Evolutionary conservation across 92 coral and sea anemone genomes (phyloP), one percentile per base, ranked within the genome.

Genomic region (Blastomussa wellsi): DNA sequence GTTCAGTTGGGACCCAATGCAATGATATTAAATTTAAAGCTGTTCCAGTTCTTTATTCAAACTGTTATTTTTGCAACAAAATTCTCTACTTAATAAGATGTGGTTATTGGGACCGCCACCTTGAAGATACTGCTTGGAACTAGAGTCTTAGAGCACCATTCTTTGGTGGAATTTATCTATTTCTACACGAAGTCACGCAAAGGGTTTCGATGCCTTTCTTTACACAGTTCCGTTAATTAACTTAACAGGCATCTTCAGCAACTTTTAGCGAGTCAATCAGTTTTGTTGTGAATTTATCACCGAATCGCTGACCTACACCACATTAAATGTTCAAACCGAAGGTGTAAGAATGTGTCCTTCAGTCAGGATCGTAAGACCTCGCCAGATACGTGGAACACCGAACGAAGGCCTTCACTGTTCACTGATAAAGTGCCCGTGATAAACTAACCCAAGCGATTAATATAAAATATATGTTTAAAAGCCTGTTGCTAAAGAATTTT

Each of bases 71-170:
- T 9, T n/a, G 42, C 33, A 19, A 39, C 22, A 8, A 7, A 44
- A 44, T 8, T 44, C 49, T 51, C 41, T 49, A 14, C 17, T 1
- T 48, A 6, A 19, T 29, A 14, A 3, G 37, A 38, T 29, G 31
- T 15, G n/a, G 31, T 38, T 37, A 24, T 72, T 47, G 28, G 74
- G 13, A 69, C 39, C 35, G 42, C 16, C 41, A 33, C 7, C 1
- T 31, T 32, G 74, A 69, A 69, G 74, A 11, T 37, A n/a, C 74
- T 22, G n/a, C n/a, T n/a, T n/a, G n/a, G 77, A n/a, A 38, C 77
- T 22, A 10, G 49, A 33, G n/a, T 62, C 32, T 62, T 26, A 62
- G 33, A 28, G 68, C 32, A 62, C 16, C 31, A 62, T 26, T 62
- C 68, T 8, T 62, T 4, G 6, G 15, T 62, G 33, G 33, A 26